Evolutionary conservation across 2,888 invertebrate genomes (phyloP).

Genomic region (Leistus spinibarbis): DNA sequence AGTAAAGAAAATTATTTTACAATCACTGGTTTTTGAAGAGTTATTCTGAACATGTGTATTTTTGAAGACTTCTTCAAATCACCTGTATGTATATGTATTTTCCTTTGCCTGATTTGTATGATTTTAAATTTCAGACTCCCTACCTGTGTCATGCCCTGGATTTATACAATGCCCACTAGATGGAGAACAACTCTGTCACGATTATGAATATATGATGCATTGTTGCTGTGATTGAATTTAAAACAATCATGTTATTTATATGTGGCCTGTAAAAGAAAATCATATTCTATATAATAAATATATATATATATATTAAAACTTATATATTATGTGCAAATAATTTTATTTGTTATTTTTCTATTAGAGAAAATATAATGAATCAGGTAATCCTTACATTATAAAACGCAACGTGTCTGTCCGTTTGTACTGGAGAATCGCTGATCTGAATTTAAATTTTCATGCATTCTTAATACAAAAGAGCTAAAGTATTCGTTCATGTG

Average conservation of each 20-base stretch:
- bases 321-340: not conserved
- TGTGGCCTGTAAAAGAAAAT: too few relatives aligned
- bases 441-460: too few relatives aligned
- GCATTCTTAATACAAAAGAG: too few relatives aligned
- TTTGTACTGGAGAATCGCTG: too few relatives aligned
- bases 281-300: not conserved
- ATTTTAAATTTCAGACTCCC: constrained; percentile 58
- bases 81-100: not conserved
- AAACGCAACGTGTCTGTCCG: too few relatives aligned
- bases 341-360: too few relatives aligned
- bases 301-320: not conserved
- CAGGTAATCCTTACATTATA: too few relatives aligned
- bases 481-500: too few relatives aligned
- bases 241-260: not conserved
- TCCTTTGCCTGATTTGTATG: not conserved
- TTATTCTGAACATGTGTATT: too few relatives aligned
- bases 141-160: constrained; percentile 64
- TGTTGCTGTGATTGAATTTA: constrained; percentile 60
- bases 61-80: not conserved
- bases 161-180: constrained; percentile 64
- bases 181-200: constrained; percentile 63
- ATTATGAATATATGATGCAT: constrained; percentile 70
- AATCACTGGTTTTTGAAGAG: too few relatives aligned
- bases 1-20: too few relatives aligned
- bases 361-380: too few relatives aligned